Percentiles rank a stretch among this genome's conserved stretches.
Conservation (phyloP, 1,140 invertebrate genomes). For the Dreissena polymorpha region DNA sequence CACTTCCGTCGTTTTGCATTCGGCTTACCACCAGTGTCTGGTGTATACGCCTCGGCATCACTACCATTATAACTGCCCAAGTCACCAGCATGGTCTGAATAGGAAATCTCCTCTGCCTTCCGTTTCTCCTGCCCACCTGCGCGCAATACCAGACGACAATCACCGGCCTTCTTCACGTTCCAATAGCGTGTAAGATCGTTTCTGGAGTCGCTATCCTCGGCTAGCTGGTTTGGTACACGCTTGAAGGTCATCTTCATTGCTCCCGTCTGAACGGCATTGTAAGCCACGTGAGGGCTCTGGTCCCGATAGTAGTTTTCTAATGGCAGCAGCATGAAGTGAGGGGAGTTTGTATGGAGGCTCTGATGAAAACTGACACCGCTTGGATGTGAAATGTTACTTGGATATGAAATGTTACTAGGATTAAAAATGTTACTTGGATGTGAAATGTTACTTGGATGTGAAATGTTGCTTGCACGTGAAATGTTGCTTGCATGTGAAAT, state of each 20-base stretch:
- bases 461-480: too few relatives aligned
- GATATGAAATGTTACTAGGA: too few relatives aligned
- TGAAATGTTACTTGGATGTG: too few relatives aligned
- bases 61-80: too few relatives aligned
- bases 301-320: too few relatives aligned
- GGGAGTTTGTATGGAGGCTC: too few relatives aligned
- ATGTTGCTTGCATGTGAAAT: too few relatives aligned
- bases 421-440: too few relatives aligned
- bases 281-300: not conserved
- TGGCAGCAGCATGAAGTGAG: too few relatives aligned
- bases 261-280: constrained; percentile 38
- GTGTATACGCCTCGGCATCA: too few relatives aligned
- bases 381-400: too few relatives aligned
- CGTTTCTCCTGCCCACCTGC: constrained; percentile 16
- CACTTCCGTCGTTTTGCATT: constrained; percentile 32
- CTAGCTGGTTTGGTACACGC: not conserved
- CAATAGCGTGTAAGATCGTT: constrained; percentile 39
- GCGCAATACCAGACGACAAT: constrained; percentile 46
- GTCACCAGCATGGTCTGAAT: not conserved
- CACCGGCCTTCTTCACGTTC: constrained; percentile 46
- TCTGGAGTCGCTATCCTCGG: not conserved
- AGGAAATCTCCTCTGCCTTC: constrained; percentile 26
- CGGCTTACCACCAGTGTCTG: constrained; percentile 1
- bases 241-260: constrained; percentile 26
- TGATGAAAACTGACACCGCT: too few relatives aligned